Evolutionary conservation across 2,113 vertebrate species (phyloP), one percentile per base, ranked within the genome.

Genomic region (Elgaria multicarinata): DNA sequence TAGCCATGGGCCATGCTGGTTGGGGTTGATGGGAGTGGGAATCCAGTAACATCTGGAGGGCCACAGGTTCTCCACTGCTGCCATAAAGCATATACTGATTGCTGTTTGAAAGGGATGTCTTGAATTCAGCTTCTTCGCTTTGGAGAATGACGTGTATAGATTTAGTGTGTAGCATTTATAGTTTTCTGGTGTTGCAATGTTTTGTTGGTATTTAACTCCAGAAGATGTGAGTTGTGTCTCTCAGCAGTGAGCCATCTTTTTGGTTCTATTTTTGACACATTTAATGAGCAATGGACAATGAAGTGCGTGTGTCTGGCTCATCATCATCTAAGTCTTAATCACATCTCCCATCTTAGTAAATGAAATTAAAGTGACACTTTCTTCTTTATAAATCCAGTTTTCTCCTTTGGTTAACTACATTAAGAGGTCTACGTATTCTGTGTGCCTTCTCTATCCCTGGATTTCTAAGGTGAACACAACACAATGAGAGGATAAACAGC

Each of bases 351-450:
- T 81, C 91, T 93, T 82, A 91, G 88, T 87, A 94, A 96, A 96
- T 94, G 91, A 94, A 91, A 88, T 80, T 74, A 88, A 92, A 86
- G n/a, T 69, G 16, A 33, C 36, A 82, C 90, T 90, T 79, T 28
- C 36, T 90, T 95, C 93, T 93, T 90, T 90, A 94, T 93, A 93
- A 42, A 91, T 90, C 90, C 87, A 89, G 39, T 79, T 90, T 90
- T 90, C 82, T 90, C 89, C 89, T 84, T 86, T 88, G 92, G 86
- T 62, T 76, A 93, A 95, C 93, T 95, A 58, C 80, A 76, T 93
- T 91, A 91, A 94, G 94, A 92, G 69, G 84, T 92, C 75, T 81
- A 50, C 80, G 74, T 87, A 87, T 93, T 95, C 94, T 95, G 92
- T 85, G 76, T 92, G 79, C 76, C 69, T 89, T 93, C 87, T 85